Conservation (phyloP, 2,113 vertebrate species). For the Corapipo altera region DNA sequence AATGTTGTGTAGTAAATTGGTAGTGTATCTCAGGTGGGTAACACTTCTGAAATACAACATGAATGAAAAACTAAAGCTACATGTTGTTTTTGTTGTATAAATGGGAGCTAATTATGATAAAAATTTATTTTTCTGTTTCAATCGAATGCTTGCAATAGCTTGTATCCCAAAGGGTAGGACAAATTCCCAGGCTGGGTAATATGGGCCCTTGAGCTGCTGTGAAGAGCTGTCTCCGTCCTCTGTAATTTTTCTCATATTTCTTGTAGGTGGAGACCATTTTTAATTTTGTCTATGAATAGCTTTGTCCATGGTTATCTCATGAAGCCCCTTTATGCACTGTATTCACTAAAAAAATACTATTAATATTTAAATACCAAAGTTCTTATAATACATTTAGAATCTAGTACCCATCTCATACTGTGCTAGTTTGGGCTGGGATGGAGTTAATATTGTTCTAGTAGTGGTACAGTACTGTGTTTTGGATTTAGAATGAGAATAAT, state of each 20-base stretch:
- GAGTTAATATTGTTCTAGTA: neutral
- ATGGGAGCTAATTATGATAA: neutral
- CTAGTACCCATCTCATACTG: neutral
- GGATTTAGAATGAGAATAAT: neutral
- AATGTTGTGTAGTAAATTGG: neutral
- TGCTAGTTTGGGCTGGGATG: neutral
- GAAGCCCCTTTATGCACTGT: neutral
- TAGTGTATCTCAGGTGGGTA: neutral
- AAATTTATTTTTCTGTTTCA: neutral
- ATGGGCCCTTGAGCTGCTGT: neutral
- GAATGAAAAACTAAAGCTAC: neutral
- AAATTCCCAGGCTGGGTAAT: neutral
- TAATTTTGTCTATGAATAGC: neutral
- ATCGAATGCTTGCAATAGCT: neutral
- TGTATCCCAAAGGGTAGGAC: neutral
- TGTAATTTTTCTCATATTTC: neutral
- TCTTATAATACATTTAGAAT: neutral
- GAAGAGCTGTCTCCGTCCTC: neutral
- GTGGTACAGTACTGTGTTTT: neutral
- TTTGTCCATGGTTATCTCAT: neutral
- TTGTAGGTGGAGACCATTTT: neutral
- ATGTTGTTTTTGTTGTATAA: neutral
- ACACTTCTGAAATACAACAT: neutral
- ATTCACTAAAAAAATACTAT: neutral
- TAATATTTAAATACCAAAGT: neutral